These are phyloP conservation scores for Lonchura striata DNA, from an alignment of 2,113 vertebrate genomes.

Conservation along the genomic window DNA sequence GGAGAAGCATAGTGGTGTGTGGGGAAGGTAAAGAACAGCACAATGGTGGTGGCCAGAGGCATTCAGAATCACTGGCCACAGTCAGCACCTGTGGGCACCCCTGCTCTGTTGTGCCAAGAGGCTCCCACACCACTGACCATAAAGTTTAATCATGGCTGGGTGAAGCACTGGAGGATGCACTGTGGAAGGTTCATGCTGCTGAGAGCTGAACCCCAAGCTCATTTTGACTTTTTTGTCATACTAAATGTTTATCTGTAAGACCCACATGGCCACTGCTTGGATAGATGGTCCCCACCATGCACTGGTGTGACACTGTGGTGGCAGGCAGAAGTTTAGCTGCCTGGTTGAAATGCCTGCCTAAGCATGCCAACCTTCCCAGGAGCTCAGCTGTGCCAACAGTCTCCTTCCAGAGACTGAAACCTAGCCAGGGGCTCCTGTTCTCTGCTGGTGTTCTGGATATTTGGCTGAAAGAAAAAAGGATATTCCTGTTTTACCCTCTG, in stretches of 20 bases:
- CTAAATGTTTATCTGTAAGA: background rate
- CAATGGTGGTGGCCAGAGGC: background rate
- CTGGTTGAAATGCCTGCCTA: background rate
- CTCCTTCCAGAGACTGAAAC: background rate
- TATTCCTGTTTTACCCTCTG: background rate
- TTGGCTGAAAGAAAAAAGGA: background rate
- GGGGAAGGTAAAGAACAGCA: background rate
- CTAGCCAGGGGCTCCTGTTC: background rate
- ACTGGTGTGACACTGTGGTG: background rate
- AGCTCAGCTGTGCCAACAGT: background rate
- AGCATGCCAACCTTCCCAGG: background rate
- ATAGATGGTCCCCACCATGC: too few relatives aligned
- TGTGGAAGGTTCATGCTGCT: background rate
- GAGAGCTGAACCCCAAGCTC: background rate
- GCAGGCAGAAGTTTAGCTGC: accelerated
- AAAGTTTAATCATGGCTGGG: accelerated
- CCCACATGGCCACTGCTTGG: background rate
- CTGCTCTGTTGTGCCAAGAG: background rate
- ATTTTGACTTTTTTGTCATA: background rate
- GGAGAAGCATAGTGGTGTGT: background rate
- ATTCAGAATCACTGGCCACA: background rate
- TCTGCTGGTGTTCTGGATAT: background rate
- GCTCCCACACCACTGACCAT: accelerated
- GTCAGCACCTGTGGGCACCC: background rate
- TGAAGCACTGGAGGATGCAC: background rate